Evolutionary conservation across 2,113 vertebrate genomes (phyloP).

Genomic region (Oreochromis aureus): DNA sequence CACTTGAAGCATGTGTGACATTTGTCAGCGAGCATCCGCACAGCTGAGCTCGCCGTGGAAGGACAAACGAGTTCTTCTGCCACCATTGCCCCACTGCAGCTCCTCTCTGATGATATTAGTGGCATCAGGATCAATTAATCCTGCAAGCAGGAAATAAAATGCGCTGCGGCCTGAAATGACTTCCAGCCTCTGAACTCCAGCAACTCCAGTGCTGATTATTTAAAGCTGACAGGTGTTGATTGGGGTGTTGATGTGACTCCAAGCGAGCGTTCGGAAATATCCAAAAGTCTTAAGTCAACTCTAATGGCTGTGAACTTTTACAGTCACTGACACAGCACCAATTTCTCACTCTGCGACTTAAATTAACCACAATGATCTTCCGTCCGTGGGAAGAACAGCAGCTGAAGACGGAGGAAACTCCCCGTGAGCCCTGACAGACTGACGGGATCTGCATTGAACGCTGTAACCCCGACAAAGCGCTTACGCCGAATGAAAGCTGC

Average conservation of each 20-base stretch:
- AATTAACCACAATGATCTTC: neutral
- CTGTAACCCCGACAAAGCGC: neutral
- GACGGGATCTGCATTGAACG: neutral
- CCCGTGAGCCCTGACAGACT: neutral
- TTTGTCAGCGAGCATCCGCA: neutral
- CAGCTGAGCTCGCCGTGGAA: neutral
- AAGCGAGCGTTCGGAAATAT: neutral
- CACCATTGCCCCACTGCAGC: neutral
- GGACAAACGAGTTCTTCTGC: neutral
- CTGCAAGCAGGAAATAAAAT: neutral
- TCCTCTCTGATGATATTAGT: accelerated
- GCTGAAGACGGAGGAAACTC: neutral
- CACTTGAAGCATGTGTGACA: neutral
- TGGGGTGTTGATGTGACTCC: neutral
- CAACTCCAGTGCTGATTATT: neutral
- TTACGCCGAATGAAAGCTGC: neutral
- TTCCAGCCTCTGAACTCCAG: neutral
- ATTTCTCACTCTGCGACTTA: neutral
- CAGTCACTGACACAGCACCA: neutral
- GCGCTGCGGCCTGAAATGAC: neutral
- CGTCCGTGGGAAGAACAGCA: neutral
- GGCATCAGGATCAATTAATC: neutral
- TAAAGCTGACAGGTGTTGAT: neutral
- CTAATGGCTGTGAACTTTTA: neutral
- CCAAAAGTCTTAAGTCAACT: neutral